These are phyloP conservation scores for Acanthosepion lycidas DNA, from an alignment of 2,888 invertebrate genomes.

Conservation along the genomic window DNA sequence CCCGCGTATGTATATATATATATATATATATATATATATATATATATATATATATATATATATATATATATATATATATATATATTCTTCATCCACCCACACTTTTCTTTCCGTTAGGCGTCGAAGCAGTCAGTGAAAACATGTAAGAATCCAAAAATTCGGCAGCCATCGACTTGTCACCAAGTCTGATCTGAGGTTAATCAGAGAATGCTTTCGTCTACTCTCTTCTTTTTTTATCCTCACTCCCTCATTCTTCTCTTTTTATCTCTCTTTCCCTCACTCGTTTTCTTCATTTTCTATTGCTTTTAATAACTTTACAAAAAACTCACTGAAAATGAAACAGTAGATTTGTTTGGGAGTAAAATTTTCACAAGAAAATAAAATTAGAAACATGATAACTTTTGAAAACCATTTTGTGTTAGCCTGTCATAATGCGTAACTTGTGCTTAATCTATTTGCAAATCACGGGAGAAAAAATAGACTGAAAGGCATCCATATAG, in stretches of 20 bases:
- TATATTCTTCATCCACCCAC: not conserved
- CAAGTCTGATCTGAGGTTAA: not conserved
- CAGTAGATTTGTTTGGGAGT: not conserved
- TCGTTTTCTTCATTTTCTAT: not conserved
- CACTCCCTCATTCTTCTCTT: not conserved
- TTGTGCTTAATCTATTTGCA: not conserved
- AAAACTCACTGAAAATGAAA: not conserved
- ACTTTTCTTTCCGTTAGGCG: not conserved
- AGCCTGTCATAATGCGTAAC: not conserved
- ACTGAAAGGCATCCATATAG: not conserved
- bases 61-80: not conserved
- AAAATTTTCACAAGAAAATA: not conserved
- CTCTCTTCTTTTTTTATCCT: not conserved
- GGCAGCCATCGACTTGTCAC: not conserved
- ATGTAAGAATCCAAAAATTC: slow-evolving; percentile 10
- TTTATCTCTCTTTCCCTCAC: not conserved
- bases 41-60: not conserved
- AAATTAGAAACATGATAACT: not conserved
- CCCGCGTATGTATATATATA: not conserved
- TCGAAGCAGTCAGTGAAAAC: not conserved
- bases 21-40: slow-evolving; percentile 33
- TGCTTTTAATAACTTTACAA: not conserved
- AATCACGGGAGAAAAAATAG: not conserved
- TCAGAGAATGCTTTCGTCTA: not conserved
- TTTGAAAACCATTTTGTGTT: not conserved